phyloP scores from a whole-genome alignment of 2,888 invertebrate species.

The Drosophila prolongata region DNA sequence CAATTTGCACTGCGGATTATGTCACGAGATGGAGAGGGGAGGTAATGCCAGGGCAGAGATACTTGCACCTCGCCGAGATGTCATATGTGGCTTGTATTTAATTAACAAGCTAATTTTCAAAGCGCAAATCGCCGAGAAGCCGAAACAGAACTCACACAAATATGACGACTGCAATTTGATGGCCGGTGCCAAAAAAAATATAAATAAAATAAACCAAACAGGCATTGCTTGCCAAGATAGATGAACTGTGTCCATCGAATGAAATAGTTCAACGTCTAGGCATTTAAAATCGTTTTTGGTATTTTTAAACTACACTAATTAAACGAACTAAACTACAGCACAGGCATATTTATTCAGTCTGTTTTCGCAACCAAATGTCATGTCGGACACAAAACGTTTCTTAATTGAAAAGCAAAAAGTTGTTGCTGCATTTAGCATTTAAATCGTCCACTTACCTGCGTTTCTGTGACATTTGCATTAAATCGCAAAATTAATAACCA shows the following conservation, averaged over 20 bases:
- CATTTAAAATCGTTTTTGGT: slow-evolving; percentile 21
- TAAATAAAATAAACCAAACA: slow-evolving; percentile 21
- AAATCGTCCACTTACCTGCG: slow-evolving; percentile 17
- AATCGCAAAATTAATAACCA: slow-evolving; percentile 73
- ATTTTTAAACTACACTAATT: slow-evolving; percentile 32
- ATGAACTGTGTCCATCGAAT: slow-evolving; percentile 51
- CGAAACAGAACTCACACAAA: slow-evolving; percentile 1
- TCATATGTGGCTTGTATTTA: slow-evolving; percentile 76
- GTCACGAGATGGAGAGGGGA: slow-evolving; percentile 48
- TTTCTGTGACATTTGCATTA: slow-evolving; percentile 47
- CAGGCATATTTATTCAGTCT: not conserved
- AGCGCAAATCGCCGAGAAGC: slow-evolving; percentile 68
- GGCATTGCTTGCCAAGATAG: slow-evolving; percentile 57
- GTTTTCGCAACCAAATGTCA: slow-evolving; percentile 13
- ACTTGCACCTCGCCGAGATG: slow-evolving; percentile 53
- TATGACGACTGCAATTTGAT: slow-evolving; percentile 21
- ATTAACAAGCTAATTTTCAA: slow-evolving; percentile 80
- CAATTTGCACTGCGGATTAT: slow-evolving; percentile 74
- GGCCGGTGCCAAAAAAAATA: slow-evolving; percentile 33
- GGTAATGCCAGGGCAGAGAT: not conserved
- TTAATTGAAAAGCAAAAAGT: slow-evolving; percentile 13
- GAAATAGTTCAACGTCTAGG: slow-evolving; percentile 48
- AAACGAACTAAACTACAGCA: slow-evolving; percentile 8
- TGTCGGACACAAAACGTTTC: slow-evolving; percentile 1
- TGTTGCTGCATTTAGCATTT: slow-evolving; percentile 32